phyloP scores from a whole-genome alignment of 2,888 invertebrate species.

The Archips xylosteana region DNA sequence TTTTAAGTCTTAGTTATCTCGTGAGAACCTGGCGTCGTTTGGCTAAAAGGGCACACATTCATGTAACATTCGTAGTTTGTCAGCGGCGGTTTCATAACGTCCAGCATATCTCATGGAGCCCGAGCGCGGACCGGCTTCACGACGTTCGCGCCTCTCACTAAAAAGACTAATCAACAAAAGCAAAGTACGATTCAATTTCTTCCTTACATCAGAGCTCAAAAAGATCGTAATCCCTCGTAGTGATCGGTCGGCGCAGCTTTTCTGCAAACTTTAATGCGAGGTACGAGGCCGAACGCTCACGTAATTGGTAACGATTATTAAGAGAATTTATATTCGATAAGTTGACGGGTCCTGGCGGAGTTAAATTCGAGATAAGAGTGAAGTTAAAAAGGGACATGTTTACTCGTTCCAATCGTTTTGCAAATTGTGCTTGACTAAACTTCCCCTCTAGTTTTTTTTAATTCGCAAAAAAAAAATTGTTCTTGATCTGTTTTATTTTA shows the following conservation, averaged over 20 bases:
- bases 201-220: conserved; percentile 69
- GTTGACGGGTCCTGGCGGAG: conserved; percentile 72
- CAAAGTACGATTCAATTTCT: conserved; percentile 69
- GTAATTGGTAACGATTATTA: conserved; percentile 81
- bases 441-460: conserved; percentile 34
- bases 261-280: conserved; percentile 64
- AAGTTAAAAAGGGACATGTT: conserved; percentile 40
- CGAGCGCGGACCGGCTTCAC: conserved; percentile 60
- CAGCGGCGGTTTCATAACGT: conserved; percentile 72
- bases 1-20: conserved; percentile 10
- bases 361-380: conserved; percentile 62
- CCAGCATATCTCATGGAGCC: conserved; percentile 65
- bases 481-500: conserved; percentile 2
- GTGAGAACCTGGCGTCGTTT: conserved; percentile 28
- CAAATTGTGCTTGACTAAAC: conserved; percentile 37
- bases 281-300: conserved; percentile 75
- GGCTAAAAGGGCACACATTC: conserved; percentile 38
- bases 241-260: conserved; percentile 59
- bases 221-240: conserved; percentile 72
- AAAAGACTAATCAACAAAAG: conserved; percentile 63
- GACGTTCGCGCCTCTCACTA: conserved; percentile 51
- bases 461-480: conserved; percentile 22
- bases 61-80: conserved; percentile 57
- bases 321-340: conserved; percentile 79
- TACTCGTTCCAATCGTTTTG: conserved; percentile 31